Evolutionary conservation across 2,113 vertebrate genomes (phyloP), one percentile per base, ranked within the genome.

Genomic region (Cranoglanis bouderius): DNA sequence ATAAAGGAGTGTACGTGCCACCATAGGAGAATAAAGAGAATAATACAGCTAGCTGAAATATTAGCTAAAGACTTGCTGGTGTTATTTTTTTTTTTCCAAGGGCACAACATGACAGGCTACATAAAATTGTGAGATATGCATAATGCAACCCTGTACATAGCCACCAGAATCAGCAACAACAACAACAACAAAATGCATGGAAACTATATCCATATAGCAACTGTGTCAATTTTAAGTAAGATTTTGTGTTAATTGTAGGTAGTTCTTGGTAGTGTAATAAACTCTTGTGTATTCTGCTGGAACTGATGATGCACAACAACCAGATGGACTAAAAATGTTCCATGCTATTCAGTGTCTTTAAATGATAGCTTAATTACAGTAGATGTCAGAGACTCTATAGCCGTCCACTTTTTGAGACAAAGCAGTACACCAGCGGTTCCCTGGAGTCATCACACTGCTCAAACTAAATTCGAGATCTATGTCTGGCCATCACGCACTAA

Each of bases 321-420:
- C 8, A 67, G 61, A 49, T 6, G 6, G 55, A 59, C 53, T 83
- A 16, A n/a, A 84, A 67, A 67, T 67, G 43, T 67, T 21, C 59
- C 32, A 40, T 86, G 67, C 59, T 61, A 43, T 75, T 75, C 55
- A 61, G 29, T 55, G 82, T 61, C 81, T 75, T 88, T 88, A 75
- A 88, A 84, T 75, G 81, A 88, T 88, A 84, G 67, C 16, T 59
- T 88, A 84, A 88, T 88, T 88, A 88, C 29, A 24, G 29, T 49
- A 14, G 53, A 70, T 61, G 57, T 75, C 65, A 81, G 87, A 88
- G 67, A 38, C 16, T 29, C 51, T n/a, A 57, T 72, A 75, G 80
- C 63, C 19, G 7, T 29, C 78, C 63, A 26, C 75, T 82, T 70
- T 88, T 26, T 82, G 49, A 88, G 63, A 82, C 43, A 81, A 88